Percentiles rank a stretch among this genome's conserved stretches.
Evolutionary conservation across 1,140 invertebrate genomes (phyloP).

Genomic region (Alviniconcha marisindica): DNA sequence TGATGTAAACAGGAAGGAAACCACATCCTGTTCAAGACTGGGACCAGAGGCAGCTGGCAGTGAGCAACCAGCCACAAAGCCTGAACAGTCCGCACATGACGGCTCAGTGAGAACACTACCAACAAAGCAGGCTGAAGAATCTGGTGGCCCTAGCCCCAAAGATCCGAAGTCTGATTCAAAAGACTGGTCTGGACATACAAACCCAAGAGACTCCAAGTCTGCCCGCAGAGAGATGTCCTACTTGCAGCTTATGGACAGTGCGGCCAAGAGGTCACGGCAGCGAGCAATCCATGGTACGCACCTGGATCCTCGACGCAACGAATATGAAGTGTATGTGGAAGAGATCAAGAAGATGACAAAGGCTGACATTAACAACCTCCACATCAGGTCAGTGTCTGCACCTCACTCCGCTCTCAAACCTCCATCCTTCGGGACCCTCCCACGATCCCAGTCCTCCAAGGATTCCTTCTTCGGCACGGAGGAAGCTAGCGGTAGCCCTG

Average conservation of each 20-base stretch:
- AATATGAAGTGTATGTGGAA: constrained; percentile 69
- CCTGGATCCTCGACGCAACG: constrained; percentile 47
- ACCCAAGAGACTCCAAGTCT: too few relatives aligned
- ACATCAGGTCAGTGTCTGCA: constrained; percentile 64
- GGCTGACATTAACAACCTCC: constrained; percentile 47
- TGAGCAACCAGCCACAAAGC: too few relatives aligned
- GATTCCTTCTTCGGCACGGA: constrained; percentile 54
- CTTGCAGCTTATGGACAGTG: constrained; percentile 48
- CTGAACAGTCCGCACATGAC: too few relatives aligned
- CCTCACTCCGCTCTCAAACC: constrained; percentile 48
- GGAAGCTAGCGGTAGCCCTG: constrained; percentile 30
- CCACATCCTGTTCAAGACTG: too few relatives aligned
- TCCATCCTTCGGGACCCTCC: constrained; percentile 8
- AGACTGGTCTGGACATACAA: too few relatives aligned
- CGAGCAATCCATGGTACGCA: constrained; percentile 62
- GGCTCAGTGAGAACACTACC: too few relatives aligned
- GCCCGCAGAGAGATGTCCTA: constrained; percentile 35
- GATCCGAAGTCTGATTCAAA: too few relatives aligned
- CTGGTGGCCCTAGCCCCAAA: too few relatives aligned
- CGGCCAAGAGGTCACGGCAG: constrained; percentile 37
- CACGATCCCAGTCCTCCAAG: constrained; percentile 55
- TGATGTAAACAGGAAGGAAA: too few relatives aligned
- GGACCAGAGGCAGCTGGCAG: too few relatives aligned
- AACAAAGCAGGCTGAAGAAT: too few relatives aligned
- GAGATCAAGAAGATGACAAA: constrained; percentile 48